phyloP scores from a whole-genome alignment of 2,888 invertebrate genomes.

The Mactromeris polynyma region DNA sequence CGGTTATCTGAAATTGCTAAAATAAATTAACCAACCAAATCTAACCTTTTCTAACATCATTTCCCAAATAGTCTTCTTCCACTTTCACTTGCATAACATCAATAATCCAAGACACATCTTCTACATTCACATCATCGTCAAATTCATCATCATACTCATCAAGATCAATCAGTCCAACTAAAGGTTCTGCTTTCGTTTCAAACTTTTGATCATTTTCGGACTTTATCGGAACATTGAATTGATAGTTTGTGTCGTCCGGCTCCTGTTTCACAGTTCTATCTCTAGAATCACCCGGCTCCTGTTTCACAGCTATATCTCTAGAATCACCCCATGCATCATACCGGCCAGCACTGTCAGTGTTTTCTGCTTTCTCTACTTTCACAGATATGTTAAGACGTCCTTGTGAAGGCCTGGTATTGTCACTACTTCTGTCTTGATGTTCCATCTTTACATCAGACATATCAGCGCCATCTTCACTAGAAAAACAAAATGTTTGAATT shows the following conservation, averaged over 20 bases:
- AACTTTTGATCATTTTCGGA: background rate
- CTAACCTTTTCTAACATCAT: slow-evolving; percentile 47
- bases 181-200: background rate
- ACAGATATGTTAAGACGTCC: background rate
- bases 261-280: background rate
- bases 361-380: background rate
- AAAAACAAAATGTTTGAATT: background rate
- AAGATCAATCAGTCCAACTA: background rate
- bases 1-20: background rate
- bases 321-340: background rate
- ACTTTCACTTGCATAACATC: slow-evolving; percentile 61
- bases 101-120: slow-evolving; percentile 62
- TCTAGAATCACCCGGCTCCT: no score
- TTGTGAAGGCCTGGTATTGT: background rate
- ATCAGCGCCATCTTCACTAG: background rate
- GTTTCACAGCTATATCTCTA: no score
- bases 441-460: background rate
- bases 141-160: background rate
- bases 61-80: slow-evolving; percentile 64
- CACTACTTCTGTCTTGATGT: background rate
- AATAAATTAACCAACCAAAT: background rate
- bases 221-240: background rate
- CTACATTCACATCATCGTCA: slow-evolving; percentile 48
- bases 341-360: background rate
- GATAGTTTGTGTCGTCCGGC: background rate